Base-by-base conservation (phyloP, 2,113 vertebrate genomes). In the Chelonoidis abingdonii region DNA sequence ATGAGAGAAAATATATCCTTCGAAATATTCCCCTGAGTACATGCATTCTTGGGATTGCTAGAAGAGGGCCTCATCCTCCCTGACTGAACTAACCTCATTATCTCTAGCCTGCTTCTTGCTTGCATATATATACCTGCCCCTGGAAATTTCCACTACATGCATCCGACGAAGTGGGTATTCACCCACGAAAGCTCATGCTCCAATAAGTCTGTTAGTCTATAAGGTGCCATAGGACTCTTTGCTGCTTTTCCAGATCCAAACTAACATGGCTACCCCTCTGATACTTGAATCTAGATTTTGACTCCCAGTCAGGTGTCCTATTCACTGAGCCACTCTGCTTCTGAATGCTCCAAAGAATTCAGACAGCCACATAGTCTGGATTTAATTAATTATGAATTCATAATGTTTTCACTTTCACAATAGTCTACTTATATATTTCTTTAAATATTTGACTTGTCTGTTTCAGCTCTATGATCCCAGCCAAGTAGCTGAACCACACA, bases 1-100 rank as follows among this genome's bases (percentile, higher is more conserved):
- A 86, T 7, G 92, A 91, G 92, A 95, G 76, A 72, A 38, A 65
- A 88, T 95, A 69, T 95, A 95, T 96, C 96, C 96, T 97, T 97
- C 95, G 91, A 57, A 91, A 93, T 87, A 94, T 76, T 93, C 97
- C 24, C 7, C 44, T 47, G 65, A 38, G 19, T 38, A 72, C 65
- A 38, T 10, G n/a, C 35, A 38, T 38, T 72, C n/a, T 1, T 3
- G 25, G 12, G 75, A 12, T 47, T 27, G 44, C 44, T 44, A 7
- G 44, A 44, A 44, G 44, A 44, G 44, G 44, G 44, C 44, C 44
- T 44, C 44, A 44, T 44, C 44, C 44, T 44, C 44, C 44, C 44
- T 44, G 44, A 44, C 44, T 44, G 44, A 44, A 44, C 44, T 44
- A 44, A 44, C 44, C 44, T 44, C 44, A 44, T 44, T 44, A 44